Evolutionary conservation across 2,113 vertebrate species (phyloP).

Genomic region (Triplophysa dalaica): DNA sequence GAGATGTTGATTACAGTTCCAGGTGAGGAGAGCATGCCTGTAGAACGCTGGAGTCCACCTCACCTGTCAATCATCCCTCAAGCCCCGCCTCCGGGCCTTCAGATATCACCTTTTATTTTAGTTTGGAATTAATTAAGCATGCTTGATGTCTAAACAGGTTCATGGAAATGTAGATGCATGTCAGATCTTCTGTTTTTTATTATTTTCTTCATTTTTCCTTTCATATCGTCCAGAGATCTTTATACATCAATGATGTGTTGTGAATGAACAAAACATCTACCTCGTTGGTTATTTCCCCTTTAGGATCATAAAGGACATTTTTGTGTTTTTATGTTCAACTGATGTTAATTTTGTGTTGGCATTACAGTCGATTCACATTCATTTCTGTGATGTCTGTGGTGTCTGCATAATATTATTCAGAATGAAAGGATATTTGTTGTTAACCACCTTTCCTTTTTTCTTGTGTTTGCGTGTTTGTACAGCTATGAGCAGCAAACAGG

Average conservation of each 20-base stretch:
- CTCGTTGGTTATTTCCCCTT: background rate
- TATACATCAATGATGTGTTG: too few relatives aligned
- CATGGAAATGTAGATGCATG: conserved; percentile 20
- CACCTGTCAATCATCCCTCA: conserved; percentile 7
- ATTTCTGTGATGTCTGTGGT: background rate
- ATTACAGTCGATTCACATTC: background rate
- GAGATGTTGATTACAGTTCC: conserved; percentile 87
- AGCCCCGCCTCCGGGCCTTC: conserved; percentile 13
- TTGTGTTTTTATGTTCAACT: background rate
- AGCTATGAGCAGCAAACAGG: conserved; percentile 91
- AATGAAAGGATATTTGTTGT: background rate
- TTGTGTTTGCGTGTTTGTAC: conserved; percentile 41
- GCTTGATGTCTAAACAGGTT: background rate
- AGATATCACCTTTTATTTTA: background rate
- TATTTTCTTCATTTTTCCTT: background rate
- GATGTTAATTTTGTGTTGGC: background rate
- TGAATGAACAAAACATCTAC: too few relatives aligned
- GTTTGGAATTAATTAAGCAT: background rate
- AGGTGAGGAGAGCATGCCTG: conserved; percentile 79
- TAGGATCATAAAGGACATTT: background rate
- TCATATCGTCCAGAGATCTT: background rate
- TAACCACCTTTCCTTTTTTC: background rate
- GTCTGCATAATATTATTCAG: background rate
- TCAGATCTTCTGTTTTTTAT: background rate
- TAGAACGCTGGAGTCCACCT: background rate